A percentile compares a stretch with the other conserved stretches of the same genome.
These are phyloP conservation scores for Macquaria australasica DNA, from an alignment of 2,113 vertebrate species.

Conservation along the genomic window DNA sequence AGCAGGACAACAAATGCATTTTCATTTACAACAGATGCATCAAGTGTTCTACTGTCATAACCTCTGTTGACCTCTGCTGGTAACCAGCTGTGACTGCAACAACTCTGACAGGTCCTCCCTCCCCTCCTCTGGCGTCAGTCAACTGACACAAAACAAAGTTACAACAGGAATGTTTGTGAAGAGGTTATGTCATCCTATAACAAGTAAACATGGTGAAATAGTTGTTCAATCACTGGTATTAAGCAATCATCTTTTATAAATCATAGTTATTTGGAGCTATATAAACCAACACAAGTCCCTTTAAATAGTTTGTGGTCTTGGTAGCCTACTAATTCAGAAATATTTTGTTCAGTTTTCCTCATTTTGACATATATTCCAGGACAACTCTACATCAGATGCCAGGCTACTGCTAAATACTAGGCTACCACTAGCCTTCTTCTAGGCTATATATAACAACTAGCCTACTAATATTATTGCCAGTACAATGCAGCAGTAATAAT, in stretches of 20 bases:
- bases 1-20: not conserved
- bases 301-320: not conserved
- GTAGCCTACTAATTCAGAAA: not conserved
- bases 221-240: not conserved
- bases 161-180: not conserved
- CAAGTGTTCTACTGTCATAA: not conserved
- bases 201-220: not conserved
- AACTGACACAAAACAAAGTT: not conserved
- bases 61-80: slow-evolving; percentile 53
- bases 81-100: not conserved
- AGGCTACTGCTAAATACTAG: not conserved
- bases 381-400: not conserved
- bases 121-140: not conserved
- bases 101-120: not conserved
- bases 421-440: not conserved
- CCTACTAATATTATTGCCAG: not conserved
- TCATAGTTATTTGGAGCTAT: not conserved
- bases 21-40: not conserved
- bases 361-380: not conserved
- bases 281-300: not conserved
- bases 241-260: not conserved
- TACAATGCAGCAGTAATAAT: not conserved
- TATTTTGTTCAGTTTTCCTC: not conserved
- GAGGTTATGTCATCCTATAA: not conserved
- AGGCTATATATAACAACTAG: not conserved